A percentile compares a stretch with the other conserved stretches of the same genome.
phyloP scores from a whole-genome alignment of 1,140 invertebrate genomes.

The Bactericera cockerelli region DNA sequence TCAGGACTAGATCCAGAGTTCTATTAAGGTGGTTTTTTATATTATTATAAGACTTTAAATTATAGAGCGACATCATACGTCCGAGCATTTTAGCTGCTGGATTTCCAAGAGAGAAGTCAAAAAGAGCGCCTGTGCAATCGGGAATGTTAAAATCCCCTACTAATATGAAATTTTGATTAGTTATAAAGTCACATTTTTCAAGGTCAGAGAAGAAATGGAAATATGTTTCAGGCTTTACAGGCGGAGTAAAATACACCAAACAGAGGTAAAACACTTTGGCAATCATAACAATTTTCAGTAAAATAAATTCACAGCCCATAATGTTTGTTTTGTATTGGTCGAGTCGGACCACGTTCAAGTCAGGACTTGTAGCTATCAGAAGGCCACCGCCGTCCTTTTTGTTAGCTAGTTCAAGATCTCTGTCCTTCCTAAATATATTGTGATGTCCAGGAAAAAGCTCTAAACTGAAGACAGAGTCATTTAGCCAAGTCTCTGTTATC shows the following conservation, averaged over 20 bases:
- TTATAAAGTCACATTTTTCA: background rate
- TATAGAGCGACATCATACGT: background rate
- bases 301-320: background rate
- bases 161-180: background rate
- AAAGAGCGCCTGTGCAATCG: background rate
- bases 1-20: background rate
- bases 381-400: background rate
- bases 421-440: constrained; percentile 2
- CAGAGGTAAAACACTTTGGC: background rate
- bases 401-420: background rate
- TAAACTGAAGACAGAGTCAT: constrained; percentile 3
- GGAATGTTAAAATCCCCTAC: background rate
- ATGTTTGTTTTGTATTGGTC: background rate
- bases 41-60: background rate
- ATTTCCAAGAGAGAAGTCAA: background rate
- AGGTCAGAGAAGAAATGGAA: background rate
- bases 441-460: constrained; percentile 9
- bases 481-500: constrained; percentile 10
- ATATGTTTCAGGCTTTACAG: background rate
- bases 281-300: background rate
- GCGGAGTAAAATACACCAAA: constrained; percentile 4
- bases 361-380: background rate
- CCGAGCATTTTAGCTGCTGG: background rate
- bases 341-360: background rate
- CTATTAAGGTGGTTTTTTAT: background rate